A percentile compares a stretch with the other conserved stretches of the same genome.
These are phyloP conservation scores for Digitonthophagus gazella DNA, from an alignment of 2,888 invertebrate genomes.

Conservation along the genomic window DNA sequence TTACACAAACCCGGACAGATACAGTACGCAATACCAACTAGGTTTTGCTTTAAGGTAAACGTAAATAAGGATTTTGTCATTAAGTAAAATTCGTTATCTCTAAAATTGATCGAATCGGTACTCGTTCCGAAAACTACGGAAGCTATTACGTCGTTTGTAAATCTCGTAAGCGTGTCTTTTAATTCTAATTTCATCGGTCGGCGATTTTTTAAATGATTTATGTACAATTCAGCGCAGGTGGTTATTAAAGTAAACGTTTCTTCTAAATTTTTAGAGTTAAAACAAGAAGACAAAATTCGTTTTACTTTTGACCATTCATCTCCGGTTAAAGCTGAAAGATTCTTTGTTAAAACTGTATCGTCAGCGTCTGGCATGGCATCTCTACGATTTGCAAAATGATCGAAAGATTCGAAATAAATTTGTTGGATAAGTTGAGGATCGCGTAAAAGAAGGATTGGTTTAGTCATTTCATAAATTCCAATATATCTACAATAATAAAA, in stretches of 20 bases:
- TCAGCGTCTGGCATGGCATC: neutral
- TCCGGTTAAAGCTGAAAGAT: neutral
- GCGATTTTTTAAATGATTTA: neutral
- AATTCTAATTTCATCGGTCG: slow-evolving; percentile 2
- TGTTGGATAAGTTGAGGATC: neutral
- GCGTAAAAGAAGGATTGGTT: neutral
- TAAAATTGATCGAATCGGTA: slow-evolving; percentile 1
- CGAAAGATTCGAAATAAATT: neutral
- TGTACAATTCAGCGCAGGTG: neutral
- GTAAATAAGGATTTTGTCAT: neutral
- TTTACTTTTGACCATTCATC: neutral
- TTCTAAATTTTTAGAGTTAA: neutral
- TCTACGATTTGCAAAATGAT: neutral
- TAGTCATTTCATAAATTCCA: neutral
- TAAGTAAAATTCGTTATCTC: slow-evolving; percentile 7
- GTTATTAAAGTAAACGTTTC: neutral
- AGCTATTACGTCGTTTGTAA: slow-evolving; percentile 33
- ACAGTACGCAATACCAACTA: neutral
- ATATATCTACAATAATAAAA: neutral
- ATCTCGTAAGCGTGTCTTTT: slow-evolving; percentile 29
- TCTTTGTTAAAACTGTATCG: neutral
- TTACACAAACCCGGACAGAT: neutral
- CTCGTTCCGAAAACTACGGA: slow-evolving; percentile 31
- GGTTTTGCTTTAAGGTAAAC: neutral
- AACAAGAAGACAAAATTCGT: neutral